Evolutionary conservation across 2,113 vertebrate species (phyloP).

Genomic region (Machaerirhynchus nigripectus): DNA sequence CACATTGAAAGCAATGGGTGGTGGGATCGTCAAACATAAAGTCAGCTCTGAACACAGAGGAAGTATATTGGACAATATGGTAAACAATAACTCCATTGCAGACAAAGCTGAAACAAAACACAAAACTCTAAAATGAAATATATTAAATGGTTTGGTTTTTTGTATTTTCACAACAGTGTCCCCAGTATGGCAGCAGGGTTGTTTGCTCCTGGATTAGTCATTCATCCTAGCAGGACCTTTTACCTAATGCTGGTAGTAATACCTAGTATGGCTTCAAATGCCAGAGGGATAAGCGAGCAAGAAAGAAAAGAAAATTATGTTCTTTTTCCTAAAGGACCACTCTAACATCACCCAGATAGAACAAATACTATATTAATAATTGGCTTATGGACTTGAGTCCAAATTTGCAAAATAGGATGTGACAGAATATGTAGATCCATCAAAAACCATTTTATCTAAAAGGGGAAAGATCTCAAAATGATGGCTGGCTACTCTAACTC

Average conservation of each 20-base stretch:
- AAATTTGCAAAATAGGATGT: neutral
- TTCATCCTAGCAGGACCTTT: neutral
- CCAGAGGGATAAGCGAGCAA: neutral
- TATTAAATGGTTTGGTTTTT: neutral
- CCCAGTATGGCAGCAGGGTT: neutral
- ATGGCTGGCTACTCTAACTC: neutral
- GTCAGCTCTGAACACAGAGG: neutral
- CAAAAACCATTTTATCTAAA: neutral
- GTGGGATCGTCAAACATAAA: neutral
- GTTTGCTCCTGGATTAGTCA: neutral
- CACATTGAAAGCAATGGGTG: neutral
- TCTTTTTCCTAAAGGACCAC: neutral
- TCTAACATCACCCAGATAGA: neutral
- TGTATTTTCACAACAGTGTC: neutral
- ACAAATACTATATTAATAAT: neutral
- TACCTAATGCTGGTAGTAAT: neutral
- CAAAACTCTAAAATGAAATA: neutral
- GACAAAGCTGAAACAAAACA: neutral
- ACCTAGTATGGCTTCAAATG: neutral
- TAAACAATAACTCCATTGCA: neutral
- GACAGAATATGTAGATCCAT: neutral
- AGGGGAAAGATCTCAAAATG: neutral
- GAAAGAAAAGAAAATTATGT: neutral
- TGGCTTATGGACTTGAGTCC: neutral
- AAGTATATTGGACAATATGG: no score